Percentiles rank a stretch among this genome's conserved stretches.
Evolutionary conservation across 2,888 invertebrate species (phyloP).

Genomic region (Cheilosia variabilis): DNA sequence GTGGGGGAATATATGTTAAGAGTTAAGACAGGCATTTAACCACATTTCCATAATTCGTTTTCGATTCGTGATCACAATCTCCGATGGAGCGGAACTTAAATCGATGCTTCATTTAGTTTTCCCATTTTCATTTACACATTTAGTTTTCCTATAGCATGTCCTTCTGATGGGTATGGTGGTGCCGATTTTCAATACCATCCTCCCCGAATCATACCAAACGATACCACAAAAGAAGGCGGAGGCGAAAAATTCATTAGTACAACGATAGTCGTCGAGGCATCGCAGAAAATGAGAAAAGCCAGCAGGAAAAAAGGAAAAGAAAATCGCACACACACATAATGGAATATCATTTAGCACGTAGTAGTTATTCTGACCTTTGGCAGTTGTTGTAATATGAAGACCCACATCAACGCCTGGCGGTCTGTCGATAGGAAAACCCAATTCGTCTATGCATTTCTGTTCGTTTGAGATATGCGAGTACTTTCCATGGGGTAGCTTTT

Average conservation of each 20-base stretch:
- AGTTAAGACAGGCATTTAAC: constrained; percentile 33
- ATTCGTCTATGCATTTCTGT: constrained; percentile 44
- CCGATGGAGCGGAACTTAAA: constrained; percentile 35
- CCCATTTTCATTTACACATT: constrained; percentile 60
- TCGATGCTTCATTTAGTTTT: constrained; percentile 57
- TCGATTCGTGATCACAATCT: constrained; percentile 32
- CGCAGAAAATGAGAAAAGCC: constrained; percentile 43
- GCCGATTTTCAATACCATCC: constrained; percentile 5
- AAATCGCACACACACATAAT: constrained; percentile 13
- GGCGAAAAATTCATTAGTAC: constrained; percentile 68
- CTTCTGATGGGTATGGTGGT: background rate
- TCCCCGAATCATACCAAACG: constrained; percentile 21
- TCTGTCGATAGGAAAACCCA: constrained; percentile 36
- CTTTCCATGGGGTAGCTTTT: constrained; percentile 22
- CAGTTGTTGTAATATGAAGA: background rate
- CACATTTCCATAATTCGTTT: constrained; percentile 66
- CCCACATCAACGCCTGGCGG: constrained; percentile 14
- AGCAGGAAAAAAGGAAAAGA: constrained; percentile 1
- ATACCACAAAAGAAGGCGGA: constrained; percentile 48
- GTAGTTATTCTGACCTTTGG: constrained; percentile 55
- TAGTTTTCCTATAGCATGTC: constrained; percentile 20
- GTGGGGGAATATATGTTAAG: too few species aligned
- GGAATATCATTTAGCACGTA: constrained; percentile 63
- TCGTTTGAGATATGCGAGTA: background rate
- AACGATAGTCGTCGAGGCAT: constrained; percentile 47